Base-by-base conservation (phyloP, 2,797 vertebrate genomes). In the Aphelocoma californica region DNA sequence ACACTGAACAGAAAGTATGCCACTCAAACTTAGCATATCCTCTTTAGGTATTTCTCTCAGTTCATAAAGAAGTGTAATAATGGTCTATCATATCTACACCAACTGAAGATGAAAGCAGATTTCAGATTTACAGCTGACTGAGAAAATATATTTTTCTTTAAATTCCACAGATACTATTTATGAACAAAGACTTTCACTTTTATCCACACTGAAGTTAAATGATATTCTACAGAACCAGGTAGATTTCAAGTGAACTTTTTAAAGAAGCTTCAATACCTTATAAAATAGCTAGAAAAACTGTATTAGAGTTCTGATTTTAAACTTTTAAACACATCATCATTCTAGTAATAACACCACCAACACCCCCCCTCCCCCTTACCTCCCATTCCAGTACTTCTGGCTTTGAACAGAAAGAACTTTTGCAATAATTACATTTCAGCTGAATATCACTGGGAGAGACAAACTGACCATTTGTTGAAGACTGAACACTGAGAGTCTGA, bases 361-460 rank as follows among this genome's bases (percentile, higher is more conserved):
- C 54, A 79, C 6, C 3, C 2, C 10, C 84, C 16, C 98, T 98
- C 2, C 10, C 84, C 16, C 98, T 98, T 98, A 99, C 99, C 99
- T 99, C 99, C 99, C 99, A 99, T 74, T 99, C 99, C 97, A 99
- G 98, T 67, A 98, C 98, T 96, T 99, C 99, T 32, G 99, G 99
- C 96, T 99, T 99, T 82, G 99, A 97, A 98, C 98, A 99, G 97
- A 99, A 99, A 6, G 98, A 97, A 96, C 98, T 99, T 93, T 99
- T 98, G 96, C 99, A 99, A 97, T 99, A 99, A 98, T 98, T 99
- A 93, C 99, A 99, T 96, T 99, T 99, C 94, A 99, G 97, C 93
- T 99, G 99, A 96, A 99, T 97, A 80, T 98, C 97, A 97, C 97
- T 98, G 38, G 98, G 98, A 61, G 98, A 96, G 34, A 98, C 84